Conservation (phyloP, 2,113 vertebrate species). For the Coptodon rendalli region DNA sequence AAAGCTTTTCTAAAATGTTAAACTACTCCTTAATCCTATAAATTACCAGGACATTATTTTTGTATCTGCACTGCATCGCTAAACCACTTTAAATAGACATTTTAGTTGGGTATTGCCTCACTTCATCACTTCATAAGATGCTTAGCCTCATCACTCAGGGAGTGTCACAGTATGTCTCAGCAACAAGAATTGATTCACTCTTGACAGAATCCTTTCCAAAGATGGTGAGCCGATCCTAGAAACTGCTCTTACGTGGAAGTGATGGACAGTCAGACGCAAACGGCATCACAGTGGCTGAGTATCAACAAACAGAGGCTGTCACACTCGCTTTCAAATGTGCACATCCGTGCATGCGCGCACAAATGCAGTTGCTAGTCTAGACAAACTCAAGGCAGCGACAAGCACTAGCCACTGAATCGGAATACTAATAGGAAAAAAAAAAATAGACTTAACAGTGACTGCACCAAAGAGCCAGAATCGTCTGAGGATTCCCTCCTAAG, state of each 20-base stretch:
- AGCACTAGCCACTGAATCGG: slow-evolving; percentile 66
- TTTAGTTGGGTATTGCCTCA: not conserved
- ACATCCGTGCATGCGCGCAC: not conserved
- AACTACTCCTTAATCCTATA: not conserved
- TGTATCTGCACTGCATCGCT: not conserved
- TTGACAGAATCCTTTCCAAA: not conserved
- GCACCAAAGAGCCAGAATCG: slow-evolving; percentile 53
- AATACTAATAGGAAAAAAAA: slow-evolving; percentile 58
- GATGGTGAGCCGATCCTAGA: slow-evolving; percentile 12
- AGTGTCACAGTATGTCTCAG: not conserved
- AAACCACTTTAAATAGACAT: not conserved
- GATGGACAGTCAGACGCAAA: slow-evolving; percentile 46
- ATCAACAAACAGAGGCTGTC: slow-evolving; percentile 55
- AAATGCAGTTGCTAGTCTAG: slow-evolving; percentile 39
- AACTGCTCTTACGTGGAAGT: slow-evolving; percentile 15
- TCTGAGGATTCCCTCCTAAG: slow-evolving; percentile 47
- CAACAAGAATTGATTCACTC: not conserved
- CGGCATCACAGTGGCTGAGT: slow-evolving; percentile 52
- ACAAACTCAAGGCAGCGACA: slow-evolving; percentile 57
- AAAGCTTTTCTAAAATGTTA: not conserved
- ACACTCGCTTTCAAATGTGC: slow-evolving; percentile 36
- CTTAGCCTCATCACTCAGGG: not conserved
- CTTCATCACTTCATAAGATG: not conserved
- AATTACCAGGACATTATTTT: not conserved
- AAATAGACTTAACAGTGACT: slow-evolving; percentile 33